Evolutionary conservation across 2,797 vertebrate genomes (phyloP).

Genomic region (Sternarchorhynchus goeldii): DNA sequence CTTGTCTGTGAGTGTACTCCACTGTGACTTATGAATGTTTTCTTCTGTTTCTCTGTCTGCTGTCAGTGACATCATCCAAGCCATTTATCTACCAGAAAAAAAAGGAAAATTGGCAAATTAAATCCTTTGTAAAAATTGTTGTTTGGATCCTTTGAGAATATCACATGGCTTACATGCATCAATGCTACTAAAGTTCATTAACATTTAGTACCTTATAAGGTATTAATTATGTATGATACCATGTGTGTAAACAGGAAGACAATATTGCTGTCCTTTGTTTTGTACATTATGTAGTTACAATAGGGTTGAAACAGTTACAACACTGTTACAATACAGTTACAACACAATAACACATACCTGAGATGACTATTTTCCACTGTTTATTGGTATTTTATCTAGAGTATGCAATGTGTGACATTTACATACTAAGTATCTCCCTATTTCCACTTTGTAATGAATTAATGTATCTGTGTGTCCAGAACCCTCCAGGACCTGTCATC

Average conservation of each 20-base stretch:
- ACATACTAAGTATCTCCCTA: background rate
- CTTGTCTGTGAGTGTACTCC: slow-evolving; percentile 16
- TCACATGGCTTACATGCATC: background rate
- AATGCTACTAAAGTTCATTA: no score
- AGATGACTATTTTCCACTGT: no score
- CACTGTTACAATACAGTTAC: no score
- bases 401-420: background rate
- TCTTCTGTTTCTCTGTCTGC: slow-evolving; percentile 33
- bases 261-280: no score
- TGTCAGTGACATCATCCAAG: slow-evolving; percentile 31
- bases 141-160: background rate
- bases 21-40: slow-evolving; percentile 27
- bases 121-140: background rate
- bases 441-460: background rate
- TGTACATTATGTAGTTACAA: no score
- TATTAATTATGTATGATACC: no score
- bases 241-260: no score
- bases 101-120: background rate
- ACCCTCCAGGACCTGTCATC: slow-evolving; percentile 12
- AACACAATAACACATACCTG: no score
- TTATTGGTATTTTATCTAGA: no score
- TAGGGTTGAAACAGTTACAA: no score
- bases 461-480: background rate
- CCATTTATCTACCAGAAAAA: background rate
- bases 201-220: no score